These are phyloP conservation scores for Eutrigla gurnardus DNA, from an alignment of 2,797 vertebrate genomes.

Conservation along the genomic window DNA sequence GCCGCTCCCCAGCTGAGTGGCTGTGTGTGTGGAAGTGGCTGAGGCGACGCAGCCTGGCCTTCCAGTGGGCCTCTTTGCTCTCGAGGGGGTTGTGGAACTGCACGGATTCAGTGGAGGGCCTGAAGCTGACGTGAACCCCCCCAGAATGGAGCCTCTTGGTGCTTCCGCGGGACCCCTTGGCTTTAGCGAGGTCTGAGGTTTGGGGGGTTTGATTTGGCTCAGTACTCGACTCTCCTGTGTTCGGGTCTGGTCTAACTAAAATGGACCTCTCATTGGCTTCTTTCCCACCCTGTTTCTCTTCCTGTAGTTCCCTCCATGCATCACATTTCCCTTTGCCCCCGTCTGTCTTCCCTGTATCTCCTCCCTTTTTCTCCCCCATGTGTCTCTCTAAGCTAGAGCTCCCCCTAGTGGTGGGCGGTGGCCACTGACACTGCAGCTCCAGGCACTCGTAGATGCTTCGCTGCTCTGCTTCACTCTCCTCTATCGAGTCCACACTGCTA, in stretches of 20 bases:
- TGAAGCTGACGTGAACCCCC: conserved; percentile 95
- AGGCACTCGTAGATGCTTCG: conserved; percentile 87
- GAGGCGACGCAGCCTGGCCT: conserved; percentile 92
- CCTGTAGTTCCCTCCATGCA: conserved; percentile 27
- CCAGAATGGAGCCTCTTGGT: conserved; percentile 87
- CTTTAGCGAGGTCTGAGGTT: conserved; percentile 81
- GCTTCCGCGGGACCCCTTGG: conserved; percentile 86
- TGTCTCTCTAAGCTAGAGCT: conserved; percentile 72
- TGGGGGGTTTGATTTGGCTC: conserved; percentile 73
- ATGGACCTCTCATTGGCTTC: conserved; percentile 58
- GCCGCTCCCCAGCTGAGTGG: conserved; percentile 82
- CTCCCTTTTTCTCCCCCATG: conserved; percentile 60
- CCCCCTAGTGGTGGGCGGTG: conserved; percentile 55
- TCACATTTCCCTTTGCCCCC: conserved; percentile 54
- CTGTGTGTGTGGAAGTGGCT: conserved; percentile 93
- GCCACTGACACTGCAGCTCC: conserved; percentile 84
- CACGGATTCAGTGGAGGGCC: conserved; percentile 95
- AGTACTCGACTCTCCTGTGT: conserved; percentile 79
- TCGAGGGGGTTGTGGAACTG: conserved; percentile 98
- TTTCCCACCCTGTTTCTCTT: conserved; percentile 53
- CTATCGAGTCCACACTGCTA: conserved; percentile 80
- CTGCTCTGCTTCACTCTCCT: conserved; percentile 86
- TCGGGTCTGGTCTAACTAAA: conserved; percentile 85
- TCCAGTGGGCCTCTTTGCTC: conserved; percentile 97
- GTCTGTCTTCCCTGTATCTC: conserved; percentile 9